phyloP scores from a whole-genome alignment of 2,888 invertebrate genomes.

The Luperina testacea region DNA sequence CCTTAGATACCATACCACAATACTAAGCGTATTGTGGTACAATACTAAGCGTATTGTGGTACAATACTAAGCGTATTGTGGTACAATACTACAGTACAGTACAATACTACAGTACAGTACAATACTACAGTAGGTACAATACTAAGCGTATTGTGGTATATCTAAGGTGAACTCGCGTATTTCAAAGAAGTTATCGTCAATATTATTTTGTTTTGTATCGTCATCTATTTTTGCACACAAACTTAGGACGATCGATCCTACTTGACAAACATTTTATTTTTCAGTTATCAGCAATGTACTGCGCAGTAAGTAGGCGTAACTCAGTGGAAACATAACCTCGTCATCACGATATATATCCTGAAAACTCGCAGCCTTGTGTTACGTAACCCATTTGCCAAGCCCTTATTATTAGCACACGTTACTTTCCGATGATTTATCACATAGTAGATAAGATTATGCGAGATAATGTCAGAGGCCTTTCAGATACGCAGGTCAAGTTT shows the following conservation, averaged over 20 bases:
- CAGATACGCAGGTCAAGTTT: slow-evolving; percentile 23
- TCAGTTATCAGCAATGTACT: neutral
- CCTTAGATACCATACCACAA: neutral
- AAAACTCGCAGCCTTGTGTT: slow-evolving; percentile 17
- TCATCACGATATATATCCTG: slow-evolving; percentile 1
- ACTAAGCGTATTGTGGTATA: neutral
- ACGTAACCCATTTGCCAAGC: slow-evolving; percentile 17
- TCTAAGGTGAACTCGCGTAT: neutral
- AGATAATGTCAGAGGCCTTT: slow-evolving; percentile 31
- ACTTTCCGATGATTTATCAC: slow-evolving; percentile 23
- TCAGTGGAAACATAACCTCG: neutral
- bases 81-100: neutral
- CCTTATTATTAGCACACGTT: slow-evolving; percentile 13
- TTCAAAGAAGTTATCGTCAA: neutral
- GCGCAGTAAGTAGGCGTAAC: neutral
- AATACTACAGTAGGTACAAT: too few relatives aligned
- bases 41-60: neutral
- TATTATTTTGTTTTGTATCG: neutral
- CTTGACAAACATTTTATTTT: slow-evolving; percentile 8
- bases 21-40: neutral
- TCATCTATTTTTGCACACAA: neutral
- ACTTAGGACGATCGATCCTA: slow-evolving; percentile 5
- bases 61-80: neutral
- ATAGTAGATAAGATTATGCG: slow-evolving; percentile 22
- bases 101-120: too few relatives aligned